Conservation (phyloP, 2,888 invertebrate genomes). For the Pammene fasciana region DNA sequence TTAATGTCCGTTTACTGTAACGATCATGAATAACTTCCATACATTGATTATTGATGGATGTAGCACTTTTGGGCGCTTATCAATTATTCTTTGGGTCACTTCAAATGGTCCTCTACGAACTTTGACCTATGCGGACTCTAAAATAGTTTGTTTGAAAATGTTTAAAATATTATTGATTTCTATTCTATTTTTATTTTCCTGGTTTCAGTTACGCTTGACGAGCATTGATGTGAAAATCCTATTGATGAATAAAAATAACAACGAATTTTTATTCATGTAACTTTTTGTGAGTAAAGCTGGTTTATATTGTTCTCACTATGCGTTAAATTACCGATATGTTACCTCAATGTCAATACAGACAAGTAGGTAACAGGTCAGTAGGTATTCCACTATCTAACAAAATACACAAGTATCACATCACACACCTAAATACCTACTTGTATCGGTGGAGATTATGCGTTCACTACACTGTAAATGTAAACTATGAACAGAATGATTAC, state of each 20-base stretch:
- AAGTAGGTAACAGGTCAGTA: background rate
- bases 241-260: background rate
- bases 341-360: background rate
- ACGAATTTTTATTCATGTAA: background rate
- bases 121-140: slow-evolving; percentile 3
- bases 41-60: slow-evolving; percentile 14
- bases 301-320: background rate
- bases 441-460: background rate
- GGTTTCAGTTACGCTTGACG: background rate
- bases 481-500: background rate
- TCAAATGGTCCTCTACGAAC: background rate
- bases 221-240: background rate
- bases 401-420: too few species aligned
- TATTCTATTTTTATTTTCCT: background rate
- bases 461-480: background rate
- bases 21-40: slow-evolving; percentile 12
- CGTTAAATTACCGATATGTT: background rate
- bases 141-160: background rate
- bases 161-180: background rate
- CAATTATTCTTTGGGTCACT: slow-evolving; percentile 5
- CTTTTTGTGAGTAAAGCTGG: background rate
- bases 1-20: slow-evolving; percentile 29
- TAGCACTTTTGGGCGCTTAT: slow-evolving; percentile 16
- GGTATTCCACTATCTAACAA: too few species aligned
- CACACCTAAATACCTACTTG: background rate